A percentile compares a stretch with the other conserved stretches of the same genome.
Evolutionary conservation across 2,888 invertebrate genomes (phyloP).

Genomic region (Ashinkailepas kermadecensis): DNA sequence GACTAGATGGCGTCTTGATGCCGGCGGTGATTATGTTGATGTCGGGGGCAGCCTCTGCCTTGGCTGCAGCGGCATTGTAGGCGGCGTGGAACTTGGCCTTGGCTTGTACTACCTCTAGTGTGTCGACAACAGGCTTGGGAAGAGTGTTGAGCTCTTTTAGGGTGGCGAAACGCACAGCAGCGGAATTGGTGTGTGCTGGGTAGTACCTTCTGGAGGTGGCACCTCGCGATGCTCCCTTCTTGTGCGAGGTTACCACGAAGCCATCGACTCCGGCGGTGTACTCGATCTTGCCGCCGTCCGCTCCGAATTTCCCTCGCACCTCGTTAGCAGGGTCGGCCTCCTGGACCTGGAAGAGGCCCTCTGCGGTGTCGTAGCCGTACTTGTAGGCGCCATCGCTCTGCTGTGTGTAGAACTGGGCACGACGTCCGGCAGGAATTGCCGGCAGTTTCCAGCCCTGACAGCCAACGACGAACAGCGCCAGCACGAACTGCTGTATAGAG

Average conservation of each 20-base stretch:
- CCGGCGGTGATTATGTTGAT: neutral
- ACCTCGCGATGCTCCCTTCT: neutral
- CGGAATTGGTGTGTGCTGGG: constrained; percentile 25
- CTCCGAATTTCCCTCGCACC: constrained; percentile 51
- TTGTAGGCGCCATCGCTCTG: constrained; percentile 62
- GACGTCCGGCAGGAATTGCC: constrained; percentile 38
- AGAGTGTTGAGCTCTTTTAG: neutral
- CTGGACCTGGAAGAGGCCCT: constrained; percentile 59
- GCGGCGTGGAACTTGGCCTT: neutral
- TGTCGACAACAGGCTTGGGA: neutral
- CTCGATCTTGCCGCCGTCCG: constrained; percentile 51
- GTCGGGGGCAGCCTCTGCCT: constrained; percentile 25
- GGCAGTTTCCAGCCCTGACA: constrained; percentile 39
- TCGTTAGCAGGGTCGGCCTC: constrained; percentile 57
- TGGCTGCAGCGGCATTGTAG: neutral
- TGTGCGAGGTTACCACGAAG: constrained; percentile 60
- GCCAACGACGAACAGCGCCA: constrained; percentile 4
- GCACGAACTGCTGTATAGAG: neutral
- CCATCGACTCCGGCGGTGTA: constrained; percentile 71
- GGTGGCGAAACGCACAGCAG: neutral
- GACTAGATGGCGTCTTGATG: too few species aligned
- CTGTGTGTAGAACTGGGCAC: constrained; percentile 42
- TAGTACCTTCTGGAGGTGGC: constrained; percentile 28
- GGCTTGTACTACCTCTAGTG: neutral
- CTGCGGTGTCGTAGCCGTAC: constrained; percentile 60